Percentiles rank a stretch among this genome's conserved stretches.
Evolutionary conservation across 35 echinoderm and acorn worm genomes (phyloP).

Genomic region (Ophiothrix spiculata): DNA sequence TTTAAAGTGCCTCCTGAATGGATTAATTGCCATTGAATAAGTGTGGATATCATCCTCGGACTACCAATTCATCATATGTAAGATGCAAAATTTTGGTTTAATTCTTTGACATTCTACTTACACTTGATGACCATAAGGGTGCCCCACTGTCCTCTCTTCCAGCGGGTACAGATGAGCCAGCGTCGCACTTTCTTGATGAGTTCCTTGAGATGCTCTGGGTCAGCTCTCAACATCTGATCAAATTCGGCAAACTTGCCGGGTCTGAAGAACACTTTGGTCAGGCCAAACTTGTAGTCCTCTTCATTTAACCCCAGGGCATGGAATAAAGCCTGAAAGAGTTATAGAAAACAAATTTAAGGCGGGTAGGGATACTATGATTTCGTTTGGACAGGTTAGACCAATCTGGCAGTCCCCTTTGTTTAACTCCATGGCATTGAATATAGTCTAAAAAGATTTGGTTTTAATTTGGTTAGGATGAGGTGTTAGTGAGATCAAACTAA

Average conservation of each 20-base stretch:
- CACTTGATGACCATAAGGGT: slow-evolving; percentile 96
- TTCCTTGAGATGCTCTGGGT: slow-evolving; percentile 67
- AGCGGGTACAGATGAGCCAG: slow-evolving; percentile 91
- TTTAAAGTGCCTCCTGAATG: too few relatives aligned
- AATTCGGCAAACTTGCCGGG: slow-evolving; percentile 97
- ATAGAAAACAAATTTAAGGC: too few relatives aligned
- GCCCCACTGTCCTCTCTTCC: slow-evolving; percentile 86
- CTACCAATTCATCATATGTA: too few relatives aligned
- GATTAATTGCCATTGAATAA: background rate
- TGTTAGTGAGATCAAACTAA: too few relatives aligned
- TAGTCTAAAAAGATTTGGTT: too few relatives aligned
- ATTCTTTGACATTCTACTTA: slow-evolving; percentile 69
- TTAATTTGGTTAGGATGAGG: too few relatives aligned
- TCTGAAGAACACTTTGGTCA: slow-evolving; percentile 96
- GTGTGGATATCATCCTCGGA: too few relatives aligned
- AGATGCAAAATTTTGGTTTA: too few relatives aligned
- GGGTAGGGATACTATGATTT: too few relatives aligned
- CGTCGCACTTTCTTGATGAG: slow-evolving; percentile 92
- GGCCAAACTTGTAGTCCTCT: slow-evolving; percentile 92
- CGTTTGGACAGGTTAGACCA: too few relatives aligned
- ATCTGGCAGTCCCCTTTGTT: too few relatives aligned
- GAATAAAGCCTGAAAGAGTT: slow-evolving; percentile 97
- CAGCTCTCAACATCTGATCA: slow-evolving; percentile 89
- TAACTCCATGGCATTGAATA: too few relatives aligned
- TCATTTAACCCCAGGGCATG: slow-evolving; percentile 92